Conservation (phyloP, 2,888 invertebrate genomes). For the Cordilura impudica region DNA sequence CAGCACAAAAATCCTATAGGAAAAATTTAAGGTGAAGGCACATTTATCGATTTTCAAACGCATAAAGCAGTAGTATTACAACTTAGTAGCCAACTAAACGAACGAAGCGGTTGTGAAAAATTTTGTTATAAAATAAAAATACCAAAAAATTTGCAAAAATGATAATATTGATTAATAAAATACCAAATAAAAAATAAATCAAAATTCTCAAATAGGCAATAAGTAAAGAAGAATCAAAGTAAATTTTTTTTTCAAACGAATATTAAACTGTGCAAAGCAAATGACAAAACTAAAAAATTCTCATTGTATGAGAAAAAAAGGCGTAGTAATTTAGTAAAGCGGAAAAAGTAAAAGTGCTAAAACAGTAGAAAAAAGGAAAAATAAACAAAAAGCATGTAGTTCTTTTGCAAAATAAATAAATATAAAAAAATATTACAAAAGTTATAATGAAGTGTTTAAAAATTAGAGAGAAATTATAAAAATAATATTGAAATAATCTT, state of each 20-base stretch:
- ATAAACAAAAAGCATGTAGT: slow-evolving; percentile 26
- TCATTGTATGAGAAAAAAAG: slow-evolving; percentile 37
- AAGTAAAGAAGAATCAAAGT: slow-evolving; percentile 30
- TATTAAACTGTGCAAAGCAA: slow-evolving; percentile 37
- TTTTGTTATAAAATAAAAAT: neutral
- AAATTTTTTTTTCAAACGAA: neutral
- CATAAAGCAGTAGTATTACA: slow-evolving; percentile 56
- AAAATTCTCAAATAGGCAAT: slow-evolving; percentile 36
- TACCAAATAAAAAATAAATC: slow-evolving; percentile 1
- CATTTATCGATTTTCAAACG: slow-evolving; percentile 61
- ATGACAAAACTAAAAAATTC: slow-evolving; percentile 9
- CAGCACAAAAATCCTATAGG: slow-evolving; percentile 30
- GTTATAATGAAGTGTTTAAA: neutral
- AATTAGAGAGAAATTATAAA: neutral
- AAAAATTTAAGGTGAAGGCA: slow-evolving; percentile 37
- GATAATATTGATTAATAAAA: slow-evolving; percentile 11
- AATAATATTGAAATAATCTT: neutral
- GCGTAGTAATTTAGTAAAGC: slow-evolving; percentile 43
- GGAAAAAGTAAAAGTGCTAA: slow-evolving; percentile 60
- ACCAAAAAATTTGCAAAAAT: neutral
- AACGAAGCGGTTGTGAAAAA: slow-evolving; percentile 54
- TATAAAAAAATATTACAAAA: neutral
- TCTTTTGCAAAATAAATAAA: neutral
- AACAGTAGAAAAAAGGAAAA: slow-evolving; percentile 27
- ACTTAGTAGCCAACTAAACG: slow-evolving; percentile 36